Base-by-base conservation (phyloP, 2,888 invertebrate species). In the Prenolepis imparis region DNA sequence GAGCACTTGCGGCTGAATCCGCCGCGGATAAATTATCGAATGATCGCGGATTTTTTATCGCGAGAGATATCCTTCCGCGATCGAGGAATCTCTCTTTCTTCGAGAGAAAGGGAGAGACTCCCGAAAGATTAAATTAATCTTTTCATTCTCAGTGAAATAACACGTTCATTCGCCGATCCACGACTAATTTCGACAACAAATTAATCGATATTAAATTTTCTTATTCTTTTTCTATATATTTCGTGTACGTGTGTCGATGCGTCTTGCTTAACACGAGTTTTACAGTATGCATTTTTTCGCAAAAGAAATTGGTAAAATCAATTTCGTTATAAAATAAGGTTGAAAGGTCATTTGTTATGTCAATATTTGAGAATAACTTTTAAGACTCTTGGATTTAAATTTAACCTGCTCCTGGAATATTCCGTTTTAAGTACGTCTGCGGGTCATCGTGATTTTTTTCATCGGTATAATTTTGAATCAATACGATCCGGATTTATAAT, bases 11-110 rank as follows among this genome's bases (percentile, higher is more conserved):
- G 80, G 57, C 48, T 48, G 15, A 80, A 61, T 44, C 44, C 44
- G 39, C 78, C 72, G 61, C 61, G 61, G 61, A 81, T 81, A 39
- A 81, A 74, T 78, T 70, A 78, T 78, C 78, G 78, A 78, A 78
- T 78, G 39, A 78, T 75, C 63, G 39, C 3, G 80, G 61, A 48
- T 48, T 75, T 75, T 81, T 81, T 52, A 74, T 81, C 81, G 32
- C 63, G 61, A 6, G 21, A 68, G 57, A 78, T 28, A 28, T 78
- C 21, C 70, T 57, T 70, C 70, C 70, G 57, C n/a, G 21, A 44
- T 11, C 11, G 41, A 48, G 36, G 21, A 70, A 63, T 52, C 48
- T 12, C 24, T 36, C 21, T 12, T 21, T 21, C 18, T 39, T 64
- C 36, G 12, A 21, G 44, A 48, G 18, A 48, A 12, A 41, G 15